Evolutionary conservation across 2,113 vertebrate species (phyloP).

Genomic region (Redunca redunca): DNA sequence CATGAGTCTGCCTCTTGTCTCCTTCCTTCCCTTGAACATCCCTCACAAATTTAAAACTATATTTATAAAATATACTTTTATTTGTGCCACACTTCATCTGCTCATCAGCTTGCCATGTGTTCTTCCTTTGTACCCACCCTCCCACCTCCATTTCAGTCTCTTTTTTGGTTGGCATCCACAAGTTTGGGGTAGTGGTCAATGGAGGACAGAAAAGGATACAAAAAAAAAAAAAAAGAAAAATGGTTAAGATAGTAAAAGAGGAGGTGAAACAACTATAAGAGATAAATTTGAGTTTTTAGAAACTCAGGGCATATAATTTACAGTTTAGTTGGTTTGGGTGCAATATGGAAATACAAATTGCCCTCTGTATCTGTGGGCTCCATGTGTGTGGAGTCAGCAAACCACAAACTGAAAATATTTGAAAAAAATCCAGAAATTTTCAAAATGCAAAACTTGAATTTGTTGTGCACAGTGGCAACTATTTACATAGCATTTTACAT

Average conservation of each 20-base stretch:
- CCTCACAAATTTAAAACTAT: background rate
- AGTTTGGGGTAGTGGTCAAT: background rate
- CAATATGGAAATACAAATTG: background rate
- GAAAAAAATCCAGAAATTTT: background rate
- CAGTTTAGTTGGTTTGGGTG: background rate
- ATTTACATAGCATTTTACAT: background rate
- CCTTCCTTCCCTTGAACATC: background rate
- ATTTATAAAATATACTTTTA: background rate
- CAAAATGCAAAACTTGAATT: background rate
- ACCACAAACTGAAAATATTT: background rate
- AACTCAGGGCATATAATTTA: background rate
- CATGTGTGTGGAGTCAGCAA: background rate
- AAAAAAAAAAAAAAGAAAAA: too few relatives aligned
- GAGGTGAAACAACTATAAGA: background rate
- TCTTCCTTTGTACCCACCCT: fast-evolving
- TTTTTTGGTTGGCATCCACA: background rate
- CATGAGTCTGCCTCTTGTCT: background rate
- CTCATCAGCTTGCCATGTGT: background rate
- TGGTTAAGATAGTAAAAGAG: background rate
- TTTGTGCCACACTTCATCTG: background rate
- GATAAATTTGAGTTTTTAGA: background rate
- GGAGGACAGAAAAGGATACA: background rate
- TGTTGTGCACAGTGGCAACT: background rate
- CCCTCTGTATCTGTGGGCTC: background rate
- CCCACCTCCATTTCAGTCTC: background rate